Evolutionary conservation across 2,888 invertebrate genomes (phyloP).

Genomic region (Coelopa pilipes): DNA sequence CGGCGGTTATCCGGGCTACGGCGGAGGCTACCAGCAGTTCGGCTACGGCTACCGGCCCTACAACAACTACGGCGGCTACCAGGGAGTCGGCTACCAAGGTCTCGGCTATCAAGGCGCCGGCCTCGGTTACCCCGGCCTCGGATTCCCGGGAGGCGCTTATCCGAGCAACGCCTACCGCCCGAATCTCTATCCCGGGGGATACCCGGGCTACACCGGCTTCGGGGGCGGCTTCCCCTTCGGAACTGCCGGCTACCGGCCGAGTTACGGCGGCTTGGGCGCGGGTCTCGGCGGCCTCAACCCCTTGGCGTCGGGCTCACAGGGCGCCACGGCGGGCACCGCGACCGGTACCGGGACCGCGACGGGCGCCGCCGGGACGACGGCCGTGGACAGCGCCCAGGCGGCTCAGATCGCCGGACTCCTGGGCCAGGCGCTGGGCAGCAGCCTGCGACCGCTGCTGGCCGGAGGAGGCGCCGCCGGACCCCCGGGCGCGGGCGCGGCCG

Average conservation of each 20-base stretch:
- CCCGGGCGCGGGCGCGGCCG: slow-evolving; percentile 5
- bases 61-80: neutral
- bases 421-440: slow-evolving; percentile 57
- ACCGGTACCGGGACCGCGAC: neutral
- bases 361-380: neutral
- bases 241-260: neutral
- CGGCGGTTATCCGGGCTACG: slow-evolving; percentile 27
- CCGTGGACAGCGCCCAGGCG: slow-evolving; percentile 44
- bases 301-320: neutral
- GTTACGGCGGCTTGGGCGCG: neutral
- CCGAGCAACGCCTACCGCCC: neutral
- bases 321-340: slow-evolving; percentile 10
- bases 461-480: slow-evolving; percentile 46
- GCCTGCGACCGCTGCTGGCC: slow-evolving; percentile 54
- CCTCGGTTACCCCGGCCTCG: slow-evolving; percentile 27
- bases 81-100: neutral
- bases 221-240: neutral
- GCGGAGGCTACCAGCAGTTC: slow-evolving; percentile 25
- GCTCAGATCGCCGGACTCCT: slow-evolving; percentile 56
- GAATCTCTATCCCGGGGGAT: neutral
- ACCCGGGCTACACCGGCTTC: slow-evolving; percentile 7
- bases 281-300: neutral
- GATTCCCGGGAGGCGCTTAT: neutral
- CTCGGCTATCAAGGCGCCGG: slow-evolving; percentile 27
- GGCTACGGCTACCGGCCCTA: slow-evolving; percentile 14